Conservation (phyloP, 2,888 invertebrate genomes). For the Xylota segnis region DNA sequence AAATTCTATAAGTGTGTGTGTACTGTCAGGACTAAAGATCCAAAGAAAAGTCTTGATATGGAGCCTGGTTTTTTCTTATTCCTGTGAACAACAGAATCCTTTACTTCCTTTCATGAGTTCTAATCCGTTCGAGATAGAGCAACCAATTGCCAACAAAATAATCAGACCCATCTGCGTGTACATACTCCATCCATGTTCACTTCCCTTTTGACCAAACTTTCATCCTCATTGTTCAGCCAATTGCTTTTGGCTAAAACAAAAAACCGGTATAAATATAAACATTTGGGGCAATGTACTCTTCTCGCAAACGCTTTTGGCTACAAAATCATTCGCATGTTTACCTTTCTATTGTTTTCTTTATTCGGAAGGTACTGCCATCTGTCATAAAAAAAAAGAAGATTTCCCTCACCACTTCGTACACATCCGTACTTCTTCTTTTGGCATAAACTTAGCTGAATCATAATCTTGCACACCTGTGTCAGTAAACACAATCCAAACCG, state of each 20-base stretch:
- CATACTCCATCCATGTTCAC: neutral
- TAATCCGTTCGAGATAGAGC: too few relatives aligned
- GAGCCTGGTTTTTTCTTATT: too few relatives aligned
- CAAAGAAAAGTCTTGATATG: too few relatives aligned
- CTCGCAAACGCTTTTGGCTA: slow-evolving; percentile 2
- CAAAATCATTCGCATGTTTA: slow-evolving; percentile 30
- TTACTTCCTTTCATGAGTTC: too few relatives aligned
- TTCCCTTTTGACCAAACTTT: slow-evolving; percentile 4
- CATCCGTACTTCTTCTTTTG: slow-evolving; percentile 16
- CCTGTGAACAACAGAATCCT: too few relatives aligned
- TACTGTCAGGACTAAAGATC: too few relatives aligned
- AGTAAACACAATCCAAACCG: neutral
- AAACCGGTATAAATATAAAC: slow-evolving; percentile 46
- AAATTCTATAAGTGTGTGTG: too few relatives aligned
- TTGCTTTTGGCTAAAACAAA: neutral
- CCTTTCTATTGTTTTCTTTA: slow-evolving; percentile 48
- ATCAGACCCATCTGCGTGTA: too few relatives aligned
- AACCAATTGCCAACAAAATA: too few relatives aligned
- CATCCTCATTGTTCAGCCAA: neutral
- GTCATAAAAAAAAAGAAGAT: slow-evolving; percentile 5
- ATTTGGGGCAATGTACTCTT: slow-evolving; percentile 55
- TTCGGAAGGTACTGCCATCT: slow-evolving; percentile 23
- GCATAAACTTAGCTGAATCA: slow-evolving; percentile 31
- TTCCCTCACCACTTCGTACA: neutral
- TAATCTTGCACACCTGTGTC: slow-evolving; percentile 41